A percentile compares a stretch with the other conserved stretches of the same genome.
These are phyloP conservation scores for Neodiprion lecontei DNA, from an alignment of 1,140 invertebrate genomes.

Conservation along the genomic window DNA sequence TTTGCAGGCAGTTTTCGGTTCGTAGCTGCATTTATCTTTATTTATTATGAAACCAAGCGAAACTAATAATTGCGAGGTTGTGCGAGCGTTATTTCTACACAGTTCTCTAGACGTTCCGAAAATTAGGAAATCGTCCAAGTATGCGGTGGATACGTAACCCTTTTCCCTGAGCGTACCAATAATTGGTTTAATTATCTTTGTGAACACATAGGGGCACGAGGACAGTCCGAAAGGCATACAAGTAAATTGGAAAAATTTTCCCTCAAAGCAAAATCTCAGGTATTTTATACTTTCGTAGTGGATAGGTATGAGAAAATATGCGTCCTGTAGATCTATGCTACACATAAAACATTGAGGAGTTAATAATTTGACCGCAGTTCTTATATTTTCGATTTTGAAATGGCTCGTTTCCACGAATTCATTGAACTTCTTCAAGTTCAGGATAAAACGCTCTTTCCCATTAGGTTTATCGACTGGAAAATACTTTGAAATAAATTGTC, in stretches of 20 bases:
- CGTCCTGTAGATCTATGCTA: too few species aligned
- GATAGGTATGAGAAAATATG: neutral
- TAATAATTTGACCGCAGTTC: neutral
- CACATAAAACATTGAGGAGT: neutral
- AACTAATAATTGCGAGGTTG: neutral
- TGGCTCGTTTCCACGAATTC: neutral
- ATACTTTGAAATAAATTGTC: neutral
- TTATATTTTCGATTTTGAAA: neutral
- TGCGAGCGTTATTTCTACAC: neutral
- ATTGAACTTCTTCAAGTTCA: neutral
- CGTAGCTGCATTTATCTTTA: neutral
- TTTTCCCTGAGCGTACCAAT: neutral
- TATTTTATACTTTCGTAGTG: constrained; percentile 25
- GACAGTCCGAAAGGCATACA: constrained; percentile 31
- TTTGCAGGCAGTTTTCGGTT: constrained; percentile 12
- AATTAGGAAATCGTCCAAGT: neutral
- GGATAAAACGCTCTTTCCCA: neutral
- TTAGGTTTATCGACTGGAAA: neutral
- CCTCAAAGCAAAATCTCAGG: constrained; percentile 27
- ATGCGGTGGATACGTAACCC: neutral
- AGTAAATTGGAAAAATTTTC: constrained; percentile 30
- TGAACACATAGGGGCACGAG: constrained; percentile 28
- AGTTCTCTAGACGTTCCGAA: neutral
- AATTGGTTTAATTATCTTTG: constrained; percentile 34
- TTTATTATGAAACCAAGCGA: neutral